Evolutionary conservation across 1,140 invertebrate species (phyloP), one percentile per base, ranked within the genome.

Genomic region (Sweltsa coloradensis): DNA sequence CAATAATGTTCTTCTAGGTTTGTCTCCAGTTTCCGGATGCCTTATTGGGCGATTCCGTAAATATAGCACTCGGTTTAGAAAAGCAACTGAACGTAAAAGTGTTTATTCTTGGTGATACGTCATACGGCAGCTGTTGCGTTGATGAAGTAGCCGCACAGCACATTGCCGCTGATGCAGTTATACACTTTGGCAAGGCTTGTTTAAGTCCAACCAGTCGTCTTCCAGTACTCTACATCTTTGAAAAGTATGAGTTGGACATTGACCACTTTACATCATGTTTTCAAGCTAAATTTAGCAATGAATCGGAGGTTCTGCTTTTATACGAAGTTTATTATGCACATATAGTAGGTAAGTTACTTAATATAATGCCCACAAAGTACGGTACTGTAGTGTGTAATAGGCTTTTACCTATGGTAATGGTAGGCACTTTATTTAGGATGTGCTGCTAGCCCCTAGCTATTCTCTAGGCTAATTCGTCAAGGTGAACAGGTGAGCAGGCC

Each of bases 61-160:
- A 71, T 46, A 73, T 95, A 48, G 74, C 74, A 49, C 64, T 75
- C 36, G 65, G 67, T 55, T 65, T 96, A 13, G 76, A 82, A 59
- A 64, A 70, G 37, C 57, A 56, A 49, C 55, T 76, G 31, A 65
- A 69, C 16, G 65, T 65, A 49, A 76, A 81, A 57, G 60, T 91
- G 1, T 94, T 83, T 58, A 83, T 96, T 55, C 66, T 96, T 19
- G 90, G 84, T n/a, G 91, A 97, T 57, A 92, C 89, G 16, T 84
- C 89, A 7, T 95, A 91, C 68, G 89, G 88, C 57, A 83, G 89
- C 64, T 97, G 92, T 64, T 97, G 92, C 68, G 80, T 93, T 5
- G 92, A 97, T 69, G 88, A 91, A 66, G 77, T 93, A 26, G 82
- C 89, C 31, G 88, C 89, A 4, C 77, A 86, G 61, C 92, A 96